Evolutionary conservation across 1,140 invertebrate species (phyloP).

Genomic region (Copidosoma floridanum): DNA sequence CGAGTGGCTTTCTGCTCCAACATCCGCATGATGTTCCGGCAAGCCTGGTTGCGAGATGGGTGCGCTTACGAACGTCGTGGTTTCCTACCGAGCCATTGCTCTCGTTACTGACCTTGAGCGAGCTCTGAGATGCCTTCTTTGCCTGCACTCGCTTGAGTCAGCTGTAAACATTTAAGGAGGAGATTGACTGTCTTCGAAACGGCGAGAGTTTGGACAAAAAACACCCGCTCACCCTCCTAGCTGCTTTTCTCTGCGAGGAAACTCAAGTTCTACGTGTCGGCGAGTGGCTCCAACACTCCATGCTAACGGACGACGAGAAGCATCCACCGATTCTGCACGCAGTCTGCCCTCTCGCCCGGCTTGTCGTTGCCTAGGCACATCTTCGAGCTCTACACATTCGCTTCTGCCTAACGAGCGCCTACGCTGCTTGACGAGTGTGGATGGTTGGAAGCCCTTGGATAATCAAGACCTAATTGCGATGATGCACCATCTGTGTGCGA

Average conservation of each 20-base stretch:
- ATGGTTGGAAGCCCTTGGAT: neutral
- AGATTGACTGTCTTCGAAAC: too few relatives aligned
- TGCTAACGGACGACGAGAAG: too few relatives aligned
- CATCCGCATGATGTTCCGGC: slow-evolving; percentile 3
- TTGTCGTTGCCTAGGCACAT: too few relatives aligned
- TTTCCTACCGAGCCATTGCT: neutral
- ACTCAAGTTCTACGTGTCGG: slow-evolving; percentile 12
- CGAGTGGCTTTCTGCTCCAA: neutral
- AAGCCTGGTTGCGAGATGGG: neutral
- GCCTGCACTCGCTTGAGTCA: too few relatives aligned
- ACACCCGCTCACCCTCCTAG: neutral
- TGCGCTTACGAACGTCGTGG: too few relatives aligned
- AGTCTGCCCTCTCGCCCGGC: too few relatives aligned
- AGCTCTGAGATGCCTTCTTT: neutral
- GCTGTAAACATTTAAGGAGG: neutral
- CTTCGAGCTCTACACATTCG: neutral
- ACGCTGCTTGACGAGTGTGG: neutral
- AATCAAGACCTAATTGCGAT: too few relatives aligned
- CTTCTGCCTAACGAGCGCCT: neutral
- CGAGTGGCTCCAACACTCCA: slow-evolving; percentile 2
- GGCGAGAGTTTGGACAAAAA: neutral
- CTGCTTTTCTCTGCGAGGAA: neutral
- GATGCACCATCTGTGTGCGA: neutral
- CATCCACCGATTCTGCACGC: too few relatives aligned
- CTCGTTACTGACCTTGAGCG: neutral